Percentiles rank a stretch among this genome's conserved stretches.
phyloP scores from a whole-genome alignment of 2,888 invertebrate genomes.

The Ormyrus rosae region DNA sequence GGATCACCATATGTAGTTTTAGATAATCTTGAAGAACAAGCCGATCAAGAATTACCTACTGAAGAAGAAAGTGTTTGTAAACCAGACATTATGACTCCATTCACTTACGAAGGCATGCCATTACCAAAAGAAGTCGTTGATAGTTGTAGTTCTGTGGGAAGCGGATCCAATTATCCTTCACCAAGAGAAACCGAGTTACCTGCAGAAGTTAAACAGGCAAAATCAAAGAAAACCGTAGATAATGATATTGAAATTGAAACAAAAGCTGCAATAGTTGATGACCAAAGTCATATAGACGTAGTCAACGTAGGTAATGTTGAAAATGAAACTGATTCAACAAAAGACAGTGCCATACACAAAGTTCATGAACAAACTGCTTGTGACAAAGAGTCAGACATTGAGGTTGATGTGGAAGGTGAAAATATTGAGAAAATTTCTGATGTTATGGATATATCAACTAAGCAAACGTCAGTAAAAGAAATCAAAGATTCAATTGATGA shows the following conservation, averaged over 20 bases:
- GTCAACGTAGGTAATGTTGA: constrained; percentile 3
- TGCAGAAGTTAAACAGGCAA: constrained; percentile 12
- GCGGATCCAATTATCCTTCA: constrained; percentile 46
- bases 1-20: constrained; percentile 52
- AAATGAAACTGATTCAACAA: background rate
- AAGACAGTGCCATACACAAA: constrained; percentile 12
- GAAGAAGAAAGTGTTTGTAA: constrained; percentile 48
- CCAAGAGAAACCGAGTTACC: constrained; percentile 36
- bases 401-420: constrained; percentile 3
- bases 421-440: background rate
- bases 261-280: background rate
- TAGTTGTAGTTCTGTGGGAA: constrained; percentile 51
- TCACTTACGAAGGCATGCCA: constrained; percentile 55
- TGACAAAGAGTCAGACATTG: constrained; percentile 5
- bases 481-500: constrained; percentile 10
- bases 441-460: background rate
- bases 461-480: background rate
- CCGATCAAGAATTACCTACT: constrained; percentile 27
- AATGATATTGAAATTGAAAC: background rate
- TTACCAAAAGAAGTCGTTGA: constrained; percentile 50
- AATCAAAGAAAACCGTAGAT: constrained; percentile 19
- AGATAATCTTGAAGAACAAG: constrained; percentile 51
- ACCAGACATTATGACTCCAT: constrained; percentile 43
- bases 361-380: background rate
- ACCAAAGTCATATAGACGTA: constrained; percentile 7